phyloP scores from a whole-genome alignment of 2,797 vertebrate species.

The Acanthiza pusilla region DNA sequence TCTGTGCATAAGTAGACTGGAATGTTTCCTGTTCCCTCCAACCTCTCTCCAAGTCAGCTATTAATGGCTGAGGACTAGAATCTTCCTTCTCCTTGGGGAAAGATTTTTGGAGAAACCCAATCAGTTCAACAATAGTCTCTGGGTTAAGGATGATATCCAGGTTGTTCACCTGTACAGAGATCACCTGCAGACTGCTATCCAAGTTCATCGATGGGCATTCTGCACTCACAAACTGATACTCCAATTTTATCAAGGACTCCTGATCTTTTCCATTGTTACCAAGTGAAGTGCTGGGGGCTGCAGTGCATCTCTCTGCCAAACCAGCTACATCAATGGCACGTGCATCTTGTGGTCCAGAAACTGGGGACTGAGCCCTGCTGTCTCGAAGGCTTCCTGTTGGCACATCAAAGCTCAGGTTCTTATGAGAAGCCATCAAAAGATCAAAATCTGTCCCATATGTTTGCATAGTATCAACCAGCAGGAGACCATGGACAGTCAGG shows the following conservation, averaged over 20 bases:
- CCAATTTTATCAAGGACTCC: conserved; percentile 92
- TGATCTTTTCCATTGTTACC: conserved; percentile 76
- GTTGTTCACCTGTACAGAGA: conserved; percentile 93
- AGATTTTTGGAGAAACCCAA: conserved; percentile 95
- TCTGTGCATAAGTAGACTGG: conserved; percentile 89
- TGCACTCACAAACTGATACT: conserved; percentile 97
- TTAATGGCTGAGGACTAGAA: conserved; percentile 71
- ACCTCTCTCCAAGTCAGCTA: conserved; percentile 70
- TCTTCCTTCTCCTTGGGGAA: conserved; percentile 91
- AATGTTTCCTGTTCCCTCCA: conserved; percentile 75
- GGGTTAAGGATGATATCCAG: conserved; percentile 97
- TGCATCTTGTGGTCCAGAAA: conserved; percentile 61
- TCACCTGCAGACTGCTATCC: conserved; percentile 92
- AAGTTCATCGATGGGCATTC: conserved; percentile 96
- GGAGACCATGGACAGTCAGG: conserved; percentile 91
- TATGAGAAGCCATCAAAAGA: conserved; percentile 95
- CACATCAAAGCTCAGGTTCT: conserved; percentile 93
- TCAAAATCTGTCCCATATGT: conserved; percentile 96
- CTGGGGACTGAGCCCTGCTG: conserved; percentile 87
- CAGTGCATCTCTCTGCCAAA: conserved; percentile 60
- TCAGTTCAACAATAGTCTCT: conserved; percentile 94
- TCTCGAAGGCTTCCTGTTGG: conserved; percentile 91
- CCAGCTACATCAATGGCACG: not conserved
- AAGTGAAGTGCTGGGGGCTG: conserved; percentile 55
- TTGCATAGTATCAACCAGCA: conserved; percentile 95